Evolutionary conservation across 1,140 invertebrate genomes (phyloP), one percentile per base, ranked within the genome.

Genomic region (Aphelenchoides fujianensis): DNA sequence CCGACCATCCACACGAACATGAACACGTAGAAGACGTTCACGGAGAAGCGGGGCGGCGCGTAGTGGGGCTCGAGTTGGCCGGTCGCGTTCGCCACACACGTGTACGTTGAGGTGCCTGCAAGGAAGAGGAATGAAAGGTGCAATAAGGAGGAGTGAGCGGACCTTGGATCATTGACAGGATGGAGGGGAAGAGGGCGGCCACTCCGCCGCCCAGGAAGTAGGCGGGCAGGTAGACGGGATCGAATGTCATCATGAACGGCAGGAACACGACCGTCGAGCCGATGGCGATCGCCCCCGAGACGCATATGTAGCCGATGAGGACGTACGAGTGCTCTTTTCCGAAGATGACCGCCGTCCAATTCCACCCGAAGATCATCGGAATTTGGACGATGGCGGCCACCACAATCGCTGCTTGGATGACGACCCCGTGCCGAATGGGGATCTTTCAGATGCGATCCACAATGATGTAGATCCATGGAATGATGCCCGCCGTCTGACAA

Each of bases 181-280:
- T 85, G 79, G 92, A 92, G 2, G 94, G 92, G 27, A 95, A 78
- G 69, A 96, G 90, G 0, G 92, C 92, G 82, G 92, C 94, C 0
- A 95, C 85, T 0, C 93, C 92, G 84, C 90, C 89, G 0, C 90
- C 90, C 19, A 90, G 85, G 68, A 89, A 87, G 74, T 88, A 90
- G 0, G 89, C 88, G 1, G 87, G 87, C 64, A 90, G 84, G 77
- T 90, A 94, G 27, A 90, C 88, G 74, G 89, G 82, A 75, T 90
- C 88, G 74, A 91, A 94, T 59, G 89, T 87, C 31, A 91, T 88
- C 90, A 95, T 91, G 84, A 91, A 95, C 0, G 93, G 93, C 78
- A 94, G 90, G 81, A 93, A 96, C 0, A 88, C 86, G 28, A 95
- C 92, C 0, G 92, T 93, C 74, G 92, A 93, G 0, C 92, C 94